phyloP scores from a whole-genome alignment of 2,113 vertebrate genomes.

The Dromas ardeola region DNA sequence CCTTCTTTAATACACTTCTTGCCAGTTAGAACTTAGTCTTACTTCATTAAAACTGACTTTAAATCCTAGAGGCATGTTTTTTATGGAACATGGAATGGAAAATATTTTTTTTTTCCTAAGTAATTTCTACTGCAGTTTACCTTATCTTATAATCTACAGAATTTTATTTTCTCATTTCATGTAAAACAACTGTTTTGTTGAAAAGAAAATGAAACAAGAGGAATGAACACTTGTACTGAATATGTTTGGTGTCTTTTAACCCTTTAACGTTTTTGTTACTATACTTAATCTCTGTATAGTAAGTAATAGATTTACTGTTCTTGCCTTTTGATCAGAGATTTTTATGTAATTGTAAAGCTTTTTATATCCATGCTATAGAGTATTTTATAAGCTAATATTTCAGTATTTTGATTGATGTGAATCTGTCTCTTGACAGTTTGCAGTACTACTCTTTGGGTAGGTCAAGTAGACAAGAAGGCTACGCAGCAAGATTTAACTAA shows the following conservation, averaged over 20 bases:
- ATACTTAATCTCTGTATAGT: not conserved
- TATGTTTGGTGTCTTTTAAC: not conserved
- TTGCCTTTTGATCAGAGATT: not conserved
- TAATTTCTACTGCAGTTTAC: not conserved
- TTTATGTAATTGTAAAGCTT: not conserved
- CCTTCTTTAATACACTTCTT: not conserved
- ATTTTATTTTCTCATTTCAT: not conserved
- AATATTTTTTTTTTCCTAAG: not conserved
- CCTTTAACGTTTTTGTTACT: not conserved
- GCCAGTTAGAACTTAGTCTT: not conserved
- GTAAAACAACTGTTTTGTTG: not conserved
- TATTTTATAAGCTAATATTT: not conserved
- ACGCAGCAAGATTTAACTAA: conserved; percentile 98
- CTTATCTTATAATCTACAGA: not conserved
- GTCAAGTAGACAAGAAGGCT: conserved; percentile 98
- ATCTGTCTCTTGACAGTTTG: conserved; percentile 83
- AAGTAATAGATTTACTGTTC: not conserved
- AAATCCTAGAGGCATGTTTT: not conserved
- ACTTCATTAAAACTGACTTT: not conserved
- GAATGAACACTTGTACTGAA: not conserved
- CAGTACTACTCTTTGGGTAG: conserved; percentile 98
- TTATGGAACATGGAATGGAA: not conserved
- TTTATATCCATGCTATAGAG: not conserved
- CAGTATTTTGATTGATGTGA: not conserved
- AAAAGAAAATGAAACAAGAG: not conserved